These are phyloP conservation scores for Allobates femoralis DNA, from an alignment of 2,797 vertebrate genomes.

Conservation along the genomic window DNA sequence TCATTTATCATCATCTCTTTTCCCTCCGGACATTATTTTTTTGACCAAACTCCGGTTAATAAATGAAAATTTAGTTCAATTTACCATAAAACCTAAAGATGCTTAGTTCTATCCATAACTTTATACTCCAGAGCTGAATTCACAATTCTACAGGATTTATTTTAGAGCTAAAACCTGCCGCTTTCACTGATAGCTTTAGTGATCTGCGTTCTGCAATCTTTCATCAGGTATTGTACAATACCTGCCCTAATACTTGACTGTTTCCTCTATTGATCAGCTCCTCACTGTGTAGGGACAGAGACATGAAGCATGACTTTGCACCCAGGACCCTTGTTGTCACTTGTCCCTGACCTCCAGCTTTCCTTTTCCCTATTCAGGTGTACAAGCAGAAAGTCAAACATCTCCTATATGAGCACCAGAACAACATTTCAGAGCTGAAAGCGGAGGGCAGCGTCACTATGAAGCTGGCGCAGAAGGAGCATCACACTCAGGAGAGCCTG, in stretches of 20 bases:
- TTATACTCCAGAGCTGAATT: background rate
- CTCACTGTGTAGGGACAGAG: background rate
- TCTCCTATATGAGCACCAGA: constrained; percentile 90
- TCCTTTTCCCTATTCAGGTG: constrained; percentile 74
- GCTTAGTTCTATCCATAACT: background rate
- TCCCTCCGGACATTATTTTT: background rate
- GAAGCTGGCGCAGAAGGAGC: constrained; percentile 79
- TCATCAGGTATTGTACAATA: background rate
- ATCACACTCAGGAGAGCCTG: constrained; percentile 76
- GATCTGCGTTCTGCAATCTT: background rate
- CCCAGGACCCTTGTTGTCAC: background rate
- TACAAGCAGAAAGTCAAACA: constrained; percentile 97
- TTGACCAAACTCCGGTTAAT: background rate
- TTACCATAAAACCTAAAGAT: background rate
- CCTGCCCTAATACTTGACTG: background rate
- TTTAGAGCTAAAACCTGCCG: background rate
- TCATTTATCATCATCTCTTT: background rate
- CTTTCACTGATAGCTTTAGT: background rate
- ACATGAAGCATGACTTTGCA: background rate
- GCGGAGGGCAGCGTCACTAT: constrained; percentile 71
- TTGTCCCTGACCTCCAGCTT: background rate
- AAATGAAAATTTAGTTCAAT: background rate
- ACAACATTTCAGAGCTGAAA: constrained; percentile 83
- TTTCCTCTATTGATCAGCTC: background rate
- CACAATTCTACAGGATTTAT: background rate